Evolutionary conservation across 2,888 invertebrate species (phyloP), one percentile per base, ranked within the genome.

Genomic region (Anagyrus pseudococci): DNA sequence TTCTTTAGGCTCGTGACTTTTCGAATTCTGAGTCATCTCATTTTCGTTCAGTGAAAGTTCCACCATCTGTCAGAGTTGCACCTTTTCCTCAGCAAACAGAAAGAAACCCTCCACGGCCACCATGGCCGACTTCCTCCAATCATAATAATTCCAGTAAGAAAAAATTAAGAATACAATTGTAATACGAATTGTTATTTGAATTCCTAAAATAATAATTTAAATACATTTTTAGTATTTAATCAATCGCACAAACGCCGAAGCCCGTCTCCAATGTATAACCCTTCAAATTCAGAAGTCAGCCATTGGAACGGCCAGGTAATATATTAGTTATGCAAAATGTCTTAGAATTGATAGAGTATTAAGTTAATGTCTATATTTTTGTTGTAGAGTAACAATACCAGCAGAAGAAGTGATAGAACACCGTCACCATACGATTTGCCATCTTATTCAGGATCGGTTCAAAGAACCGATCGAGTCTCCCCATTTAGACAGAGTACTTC

Each of bases 391-490:
- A 72, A 73, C 52, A 73, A 69, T 6, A 65, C 66, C 41, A 67
- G 71, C 58, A 66, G 71, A 57, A 72, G 74, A 55, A 77, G 70
- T 48, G 71, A 73, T 26, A 73, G 76, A 65, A 80, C 81, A 10
- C 80, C 80, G 17, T 81, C 81, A 13, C 81, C 81, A 7, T 81
- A 77, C 53, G 77, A 77, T 58, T 72, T 69, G 33, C 58, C 67
- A 58, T 54, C 71, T 6, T 62, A 78, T 56, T 70, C 73, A 52
- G 62, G 67, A 20, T 64, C 70, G 6, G 67, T 67, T 25, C 77
- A 75, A 58, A 70, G 68, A 69, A 68, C 63, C 70, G 77, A 59
- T 68, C 75, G 63, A n/a, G 58, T 64, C 20, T 64, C 67, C 41
- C 67, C 67, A 2, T 76, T 77, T 66, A 71, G 73, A 64, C 71